Evolutionary conservation across 2,113 vertebrate genomes (phyloP).

Genomic region (Abramis brama): DNA sequence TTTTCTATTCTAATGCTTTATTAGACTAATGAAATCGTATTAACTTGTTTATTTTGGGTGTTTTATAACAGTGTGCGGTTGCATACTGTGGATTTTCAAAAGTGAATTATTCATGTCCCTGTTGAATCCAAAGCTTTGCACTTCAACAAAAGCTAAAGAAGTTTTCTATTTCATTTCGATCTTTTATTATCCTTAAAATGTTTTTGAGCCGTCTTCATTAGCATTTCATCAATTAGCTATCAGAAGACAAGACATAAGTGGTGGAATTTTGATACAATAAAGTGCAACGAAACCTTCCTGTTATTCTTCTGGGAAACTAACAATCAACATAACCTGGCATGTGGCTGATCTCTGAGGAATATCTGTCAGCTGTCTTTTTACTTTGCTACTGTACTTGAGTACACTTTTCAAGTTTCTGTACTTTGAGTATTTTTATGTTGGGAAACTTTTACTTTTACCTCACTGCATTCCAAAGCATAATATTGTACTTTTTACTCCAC

Average conservation of each 20-base stretch:
- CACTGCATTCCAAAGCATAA: too few relatives aligned
- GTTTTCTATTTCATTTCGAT: neutral
- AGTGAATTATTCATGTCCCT: constrained; percentile 43
- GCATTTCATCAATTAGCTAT: neutral
- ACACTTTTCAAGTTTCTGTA: too few relatives aligned
- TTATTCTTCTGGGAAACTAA: neutral
- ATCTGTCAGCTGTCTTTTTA: neutral
- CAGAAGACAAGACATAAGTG: neutral
- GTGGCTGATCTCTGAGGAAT: neutral
- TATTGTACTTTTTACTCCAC: too few relatives aligned
- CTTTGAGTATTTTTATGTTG: too few relatives aligned
- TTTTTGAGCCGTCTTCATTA: neutral
- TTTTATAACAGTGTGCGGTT: constrained; percentile 51
- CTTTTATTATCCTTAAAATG: neutral
- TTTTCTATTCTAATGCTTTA: constrained; percentile 23
- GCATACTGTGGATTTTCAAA: constrained; percentile 44
- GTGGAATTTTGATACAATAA: neutral
- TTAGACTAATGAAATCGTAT: constrained; percentile 41
- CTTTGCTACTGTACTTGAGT: too few relatives aligned
- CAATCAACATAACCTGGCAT: neutral
- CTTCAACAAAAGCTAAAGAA: constrained; percentile 36
- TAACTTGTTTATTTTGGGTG: constrained; percentile 33
- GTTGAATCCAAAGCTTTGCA: constrained; percentile 35
- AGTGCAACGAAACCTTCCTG: neutral
- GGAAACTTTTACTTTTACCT: too few relatives aligned